phyloP scores from a whole-genome alignment of 2,113 vertebrate genomes.

The Numenius arquata region DNA sequence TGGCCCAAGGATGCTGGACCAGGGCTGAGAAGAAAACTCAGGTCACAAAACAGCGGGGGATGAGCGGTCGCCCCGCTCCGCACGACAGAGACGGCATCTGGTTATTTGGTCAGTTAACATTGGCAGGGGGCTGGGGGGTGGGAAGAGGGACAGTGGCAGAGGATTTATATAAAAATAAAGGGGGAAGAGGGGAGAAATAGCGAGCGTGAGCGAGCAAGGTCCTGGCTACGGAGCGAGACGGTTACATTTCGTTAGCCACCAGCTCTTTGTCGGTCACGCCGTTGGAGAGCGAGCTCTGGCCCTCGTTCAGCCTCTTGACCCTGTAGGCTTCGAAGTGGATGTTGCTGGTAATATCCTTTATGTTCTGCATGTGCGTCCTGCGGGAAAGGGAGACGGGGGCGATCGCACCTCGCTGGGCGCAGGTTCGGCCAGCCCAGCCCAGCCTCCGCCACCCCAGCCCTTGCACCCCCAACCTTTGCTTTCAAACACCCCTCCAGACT shows the following conservation, averaged over 20 bases:
- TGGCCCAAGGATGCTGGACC: neutral
- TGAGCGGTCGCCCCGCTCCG: neutral
- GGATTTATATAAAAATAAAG: constrained; percentile 65
- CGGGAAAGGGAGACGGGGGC: neutral
- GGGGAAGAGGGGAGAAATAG: neutral
- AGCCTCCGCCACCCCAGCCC: neutral
- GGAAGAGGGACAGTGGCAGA: neutral
- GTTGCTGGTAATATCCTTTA: constrained; percentile 97
- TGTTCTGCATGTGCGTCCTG: constrained; percentile 99
- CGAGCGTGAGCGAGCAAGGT: constrained; percentile 23
- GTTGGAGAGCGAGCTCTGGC: constrained; percentile 83
- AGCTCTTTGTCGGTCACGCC: constrained; percentile 81
- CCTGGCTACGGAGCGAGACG: neutral
- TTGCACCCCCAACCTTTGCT: neutral
- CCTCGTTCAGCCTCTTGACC: constrained; percentile 91
- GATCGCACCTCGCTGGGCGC: neutral
- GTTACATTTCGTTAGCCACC: constrained; percentile 89
- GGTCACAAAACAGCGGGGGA: neutral
- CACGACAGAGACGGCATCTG: neutral
- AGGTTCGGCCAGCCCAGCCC: neutral
- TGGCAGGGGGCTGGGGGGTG: neutral
- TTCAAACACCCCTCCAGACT: neutral
- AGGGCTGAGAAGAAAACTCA: neutral
- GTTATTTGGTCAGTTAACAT: constrained; percentile 69
- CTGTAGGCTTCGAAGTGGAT: constrained; percentile 98